phyloP scores from a whole-genome alignment of 2,113 vertebrate genomes.

The Ictalurus furcatus region DNA sequence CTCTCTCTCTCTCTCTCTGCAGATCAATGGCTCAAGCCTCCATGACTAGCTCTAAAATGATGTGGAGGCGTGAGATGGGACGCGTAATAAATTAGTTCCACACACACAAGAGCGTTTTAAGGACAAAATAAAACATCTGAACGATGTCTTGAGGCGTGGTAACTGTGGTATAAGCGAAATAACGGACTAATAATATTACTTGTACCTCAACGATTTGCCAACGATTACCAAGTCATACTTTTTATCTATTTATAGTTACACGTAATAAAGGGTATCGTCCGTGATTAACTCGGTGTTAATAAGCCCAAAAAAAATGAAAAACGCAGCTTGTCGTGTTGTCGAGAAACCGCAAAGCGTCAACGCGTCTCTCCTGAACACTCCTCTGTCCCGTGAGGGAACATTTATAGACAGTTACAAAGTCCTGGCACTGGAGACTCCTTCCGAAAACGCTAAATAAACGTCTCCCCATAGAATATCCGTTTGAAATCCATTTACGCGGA shows the following conservation, averaged over 20 bases:
- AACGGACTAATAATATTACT: neutral
- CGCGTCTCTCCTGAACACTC: neutral
- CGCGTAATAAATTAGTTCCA: too few species aligned
- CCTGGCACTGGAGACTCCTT: neutral
- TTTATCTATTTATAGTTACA: neutral
- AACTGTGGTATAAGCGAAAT: too few species aligned
- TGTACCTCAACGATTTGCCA: neutral
- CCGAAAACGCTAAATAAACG: neutral
- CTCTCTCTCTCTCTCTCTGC: too few species aligned
- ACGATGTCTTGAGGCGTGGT: too few species aligned
- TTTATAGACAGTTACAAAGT: neutral
- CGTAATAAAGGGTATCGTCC: neutral
- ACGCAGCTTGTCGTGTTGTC: neutral
- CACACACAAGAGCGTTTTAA: too few species aligned
- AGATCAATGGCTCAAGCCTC: too few species aligned
- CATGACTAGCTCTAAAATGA: too few species aligned
- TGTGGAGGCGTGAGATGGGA: too few species aligned
- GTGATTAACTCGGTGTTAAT: neutral
- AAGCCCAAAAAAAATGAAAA: neutral
- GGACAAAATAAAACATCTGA: too few species aligned
- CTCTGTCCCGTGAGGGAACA: neutral
- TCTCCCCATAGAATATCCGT: neutral
- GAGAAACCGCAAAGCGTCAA: neutral
- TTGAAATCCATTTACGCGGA: neutral
- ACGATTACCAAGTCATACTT: neutral